Conservation (phyloP, 2,797 vertebrate species). For the Schizothorax lantsangensis region DNA sequence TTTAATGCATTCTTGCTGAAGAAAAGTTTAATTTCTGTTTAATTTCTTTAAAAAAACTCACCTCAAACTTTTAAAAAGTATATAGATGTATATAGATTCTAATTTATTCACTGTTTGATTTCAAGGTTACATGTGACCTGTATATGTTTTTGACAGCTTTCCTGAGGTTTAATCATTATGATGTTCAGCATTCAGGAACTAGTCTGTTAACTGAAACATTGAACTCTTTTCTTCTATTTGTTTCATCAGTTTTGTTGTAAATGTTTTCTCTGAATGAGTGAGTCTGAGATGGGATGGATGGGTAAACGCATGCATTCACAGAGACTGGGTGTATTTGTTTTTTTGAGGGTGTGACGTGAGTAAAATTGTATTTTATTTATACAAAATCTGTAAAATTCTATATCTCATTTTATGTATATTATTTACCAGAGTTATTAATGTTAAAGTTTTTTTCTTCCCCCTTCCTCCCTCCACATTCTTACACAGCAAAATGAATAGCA, state of each 20-base stretch:
- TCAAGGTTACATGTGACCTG: slow-evolving; percentile 5
- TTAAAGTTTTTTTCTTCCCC: background rate
- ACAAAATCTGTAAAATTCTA: background rate
- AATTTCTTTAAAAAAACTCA: background rate
- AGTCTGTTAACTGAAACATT: background rate
- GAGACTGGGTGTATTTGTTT: background rate
- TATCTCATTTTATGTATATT: background rate
- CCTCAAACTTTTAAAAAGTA: background rate
- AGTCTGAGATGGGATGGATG: background rate
- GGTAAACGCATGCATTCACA: background rate
- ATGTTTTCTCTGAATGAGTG: background rate
- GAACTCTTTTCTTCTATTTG: background rate
- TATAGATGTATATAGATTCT: too few relatives aligned
- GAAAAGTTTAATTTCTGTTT: background rate
- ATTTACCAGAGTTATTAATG: slow-evolving; percentile 3
- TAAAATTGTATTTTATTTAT: slow-evolving; percentile 17
- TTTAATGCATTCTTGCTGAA: background rate
- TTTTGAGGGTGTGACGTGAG: slow-evolving; percentile 3
- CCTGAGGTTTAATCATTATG: background rate
- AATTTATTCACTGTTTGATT: background rate
- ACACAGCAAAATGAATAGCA: background rate
- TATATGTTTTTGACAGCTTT: background rate
- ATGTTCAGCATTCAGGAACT: background rate
- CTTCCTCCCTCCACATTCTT: background rate
- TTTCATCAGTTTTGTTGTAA: slow-evolving; percentile 8